These are phyloP conservation scores for Oppia nitens DNA, from an alignment of 1,140 invertebrate species.

Conservation along the genomic window DNA sequence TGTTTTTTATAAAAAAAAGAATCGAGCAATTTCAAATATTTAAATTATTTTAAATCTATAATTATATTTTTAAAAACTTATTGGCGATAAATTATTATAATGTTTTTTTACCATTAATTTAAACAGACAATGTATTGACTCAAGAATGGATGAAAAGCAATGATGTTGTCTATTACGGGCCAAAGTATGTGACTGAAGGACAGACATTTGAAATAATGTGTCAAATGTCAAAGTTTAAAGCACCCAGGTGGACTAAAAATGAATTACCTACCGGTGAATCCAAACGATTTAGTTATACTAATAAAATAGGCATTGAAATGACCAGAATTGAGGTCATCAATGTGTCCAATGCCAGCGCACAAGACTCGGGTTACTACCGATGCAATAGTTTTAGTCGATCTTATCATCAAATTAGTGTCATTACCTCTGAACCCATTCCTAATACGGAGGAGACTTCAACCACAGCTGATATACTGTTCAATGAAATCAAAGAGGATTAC, in stretches of 20 bases:
- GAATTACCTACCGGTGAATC: not conserved
- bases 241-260: slow-evolving; percentile 17
- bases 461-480: not conserved
- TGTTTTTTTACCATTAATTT: too few relatives aligned
- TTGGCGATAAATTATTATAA: too few relatives aligned
- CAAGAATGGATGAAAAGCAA: slow-evolving; percentile 9
- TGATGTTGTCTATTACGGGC: slow-evolving; percentile 16
- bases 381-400: slow-evolving; percentile 15
- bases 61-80: too few relatives aligned
- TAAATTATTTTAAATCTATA: too few relatives aligned
- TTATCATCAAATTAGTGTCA: slow-evolving; percentile 13
- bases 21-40: too few relatives aligned
- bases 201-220: slow-evolving; percentile 13
- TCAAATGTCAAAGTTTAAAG: slow-evolving; percentile 8
- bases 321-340: not conserved
- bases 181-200: slow-evolving; percentile 14
- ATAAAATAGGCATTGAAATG: not conserved
- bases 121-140: not conserved
- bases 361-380: slow-evolving; percentile 16
- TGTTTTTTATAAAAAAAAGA: too few relatives aligned
- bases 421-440: not conserved
- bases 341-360: slow-evolving; percentile 6
- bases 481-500: slow-evolving; percentile 8
- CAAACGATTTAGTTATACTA: not conserved
- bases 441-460: not conserved